Evolutionary conservation across 2,113 vertebrate species (phyloP), one percentile per base, ranked within the genome.

Genomic region (Synchiropus splendidus): DNA sequence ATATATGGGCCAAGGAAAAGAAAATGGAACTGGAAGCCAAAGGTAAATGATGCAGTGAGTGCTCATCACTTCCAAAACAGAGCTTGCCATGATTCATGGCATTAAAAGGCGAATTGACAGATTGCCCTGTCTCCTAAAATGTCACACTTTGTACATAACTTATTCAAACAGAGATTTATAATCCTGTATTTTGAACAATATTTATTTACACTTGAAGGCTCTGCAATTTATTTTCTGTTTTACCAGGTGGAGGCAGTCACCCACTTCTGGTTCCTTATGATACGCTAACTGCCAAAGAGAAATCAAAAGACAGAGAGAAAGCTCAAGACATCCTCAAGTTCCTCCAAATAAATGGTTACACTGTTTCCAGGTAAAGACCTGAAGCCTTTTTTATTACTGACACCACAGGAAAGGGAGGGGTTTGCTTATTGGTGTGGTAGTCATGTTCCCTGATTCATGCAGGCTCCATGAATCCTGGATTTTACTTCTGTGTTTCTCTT

Each of bases 321-420:
- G 92, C 94, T 15, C 92, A 97, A 61, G 93, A 96, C 64, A 90
- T 97, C 62, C 84, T 98, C 48, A 98, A 98, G 72, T 98, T 95
- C 72, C 75, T 98, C 4, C 94, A 98, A 77, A 95, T 98, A 57
- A 98, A 91, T 5, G 91, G 92, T 32, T 98, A 97, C 51, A 83
- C 75, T 4, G 92, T 92, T 6, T 92, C 90, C 54, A 91, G 94
- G 93, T 96, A 80, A 66, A 42, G 44, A 27, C 8, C 8, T 27
- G 21, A 27, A 27, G 21, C n/a, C n/a, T n/a, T n/a, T n/a, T n/a
- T n/a, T n/a, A n/a, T n/a, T n/a, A n/a, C n/a, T n/a, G n/a, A n/a
- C n/a, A n/a, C n/a, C n/a, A n/a, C n/a, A n/a, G n/a, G n/a, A n/a
- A n/a, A n/a, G n/a, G n/a, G n/a, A n/a, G n/a, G n/a, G n/a, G n/a